Percentiles rank a stretch among this genome's conserved stretches.
Conservation (phyloP, 2,888 invertebrate species). For the Catocala sponsa region DNA sequence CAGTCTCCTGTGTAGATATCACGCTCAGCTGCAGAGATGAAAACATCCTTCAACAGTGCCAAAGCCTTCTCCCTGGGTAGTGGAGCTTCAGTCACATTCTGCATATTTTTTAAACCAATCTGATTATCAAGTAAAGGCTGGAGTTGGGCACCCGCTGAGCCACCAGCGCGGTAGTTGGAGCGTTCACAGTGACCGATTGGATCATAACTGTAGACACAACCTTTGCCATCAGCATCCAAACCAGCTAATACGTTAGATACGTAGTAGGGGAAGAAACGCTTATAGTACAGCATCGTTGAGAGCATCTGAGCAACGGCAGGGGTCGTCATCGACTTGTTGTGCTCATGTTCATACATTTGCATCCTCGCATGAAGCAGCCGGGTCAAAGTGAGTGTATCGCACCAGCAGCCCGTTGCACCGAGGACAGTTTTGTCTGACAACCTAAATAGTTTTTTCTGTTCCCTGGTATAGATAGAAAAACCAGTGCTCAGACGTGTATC, state of each 20-base stretch:
- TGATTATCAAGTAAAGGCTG: slow-evolving; percentile 99
- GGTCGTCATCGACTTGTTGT: slow-evolving; percentile 97
- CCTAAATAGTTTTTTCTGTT: slow-evolving; percentile 95
- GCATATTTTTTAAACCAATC: slow-evolving; percentile 96
- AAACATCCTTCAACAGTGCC: slow-evolving; percentile 96
- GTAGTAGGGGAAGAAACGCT: slow-evolving; percentile 99
- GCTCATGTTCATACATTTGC: slow-evolving; percentile 98
- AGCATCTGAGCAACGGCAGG: slow-evolving; percentile 98
- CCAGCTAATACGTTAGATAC: slow-evolving; percentile 98
- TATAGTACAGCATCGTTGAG: slow-evolving; percentile 97
- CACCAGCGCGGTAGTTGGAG: slow-evolving; percentile 95
- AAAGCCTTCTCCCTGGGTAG: slow-evolving; percentile 94
- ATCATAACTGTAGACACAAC: slow-evolving; percentile 98
- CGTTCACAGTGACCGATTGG: slow-evolving; percentile 98
- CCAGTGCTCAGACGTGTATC: slow-evolving; percentile 98
- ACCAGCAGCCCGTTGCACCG: slow-evolving; percentile 99
- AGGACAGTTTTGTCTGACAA: slow-evolving; percentile 95
- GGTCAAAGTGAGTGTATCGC: slow-evolving; percentile 97
- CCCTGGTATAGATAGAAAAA: slow-evolving; percentile 95
- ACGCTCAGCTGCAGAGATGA: slow-evolving; percentile 98
- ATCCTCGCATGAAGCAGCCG: slow-evolving; percentile 94
- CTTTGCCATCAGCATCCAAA: slow-evolving; percentile 96
- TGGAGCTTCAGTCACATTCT: slow-evolving; percentile 89
- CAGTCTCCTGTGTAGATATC: slow-evolving; percentile 99
- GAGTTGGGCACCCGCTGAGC: slow-evolving; percentile 95